Conservation (phyloP, 2,113 vertebrate species). For the Ifrita kowaldi region DNA sequence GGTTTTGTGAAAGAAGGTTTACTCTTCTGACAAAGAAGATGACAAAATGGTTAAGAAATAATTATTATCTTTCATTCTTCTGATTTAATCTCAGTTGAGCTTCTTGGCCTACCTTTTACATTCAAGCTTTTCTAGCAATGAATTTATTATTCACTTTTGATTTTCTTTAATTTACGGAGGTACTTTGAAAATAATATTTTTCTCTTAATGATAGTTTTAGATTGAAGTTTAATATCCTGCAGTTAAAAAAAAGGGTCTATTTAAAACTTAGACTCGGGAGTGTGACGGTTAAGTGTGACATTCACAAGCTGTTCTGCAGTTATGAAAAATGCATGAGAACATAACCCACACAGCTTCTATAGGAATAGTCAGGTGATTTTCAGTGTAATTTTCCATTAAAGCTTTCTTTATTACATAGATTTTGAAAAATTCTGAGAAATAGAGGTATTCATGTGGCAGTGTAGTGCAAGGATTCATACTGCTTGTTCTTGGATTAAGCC, state of each 20-base stretch:
- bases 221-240: slow-evolving; percentile 45
- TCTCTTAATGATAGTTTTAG: slow-evolving; percentile 44
- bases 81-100: background rate
- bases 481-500: background rate
- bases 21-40: background rate
- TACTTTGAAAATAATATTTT: slow-evolving; percentile 61
- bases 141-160: slow-evolving; percentile 17
- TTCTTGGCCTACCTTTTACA: background rate
- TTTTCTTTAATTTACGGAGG: slow-evolving; percentile 53
- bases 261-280: slow-evolving; percentile 51
- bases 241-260: slow-evolving; percentile 9
- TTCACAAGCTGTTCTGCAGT: slow-evolving; percentile 73
- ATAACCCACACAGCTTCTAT: slow-evolving; percentile 65
- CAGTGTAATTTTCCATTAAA: slow-evolving; percentile 70
- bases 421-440: slow-evolving; percentile 9
- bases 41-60: background rate
- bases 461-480: background rate
- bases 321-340: slow-evolving; percentile 76
- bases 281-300: slow-evolving; percentile 66
- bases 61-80: background rate
- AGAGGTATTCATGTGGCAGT: background rate
- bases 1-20: background rate
- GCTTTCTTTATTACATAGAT: slow-evolving; percentile 51
- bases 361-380: slow-evolving; percentile 61
- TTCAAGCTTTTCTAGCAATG: background rate